Evolutionary conservation across 2,113 vertebrate species (phyloP), one percentile per base, ranked within the genome.

Genomic region (Spea multiplicata): DNA sequence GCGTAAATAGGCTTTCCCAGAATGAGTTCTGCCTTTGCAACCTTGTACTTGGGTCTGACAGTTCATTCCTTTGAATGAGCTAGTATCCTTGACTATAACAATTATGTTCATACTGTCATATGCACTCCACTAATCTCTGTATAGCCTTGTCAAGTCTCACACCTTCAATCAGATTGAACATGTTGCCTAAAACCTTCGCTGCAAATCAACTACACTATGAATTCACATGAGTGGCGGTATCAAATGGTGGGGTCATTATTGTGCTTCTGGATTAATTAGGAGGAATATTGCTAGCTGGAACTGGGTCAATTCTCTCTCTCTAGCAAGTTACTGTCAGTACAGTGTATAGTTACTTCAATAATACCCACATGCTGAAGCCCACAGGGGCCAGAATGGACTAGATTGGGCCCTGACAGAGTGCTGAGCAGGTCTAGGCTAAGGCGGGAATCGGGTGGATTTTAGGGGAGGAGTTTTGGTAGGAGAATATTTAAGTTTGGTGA

Each of bases 81-180:
- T 52, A 73, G 49, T 80, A 65, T 71, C 78, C 71, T 80, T 80
- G 78, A 80, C 78, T 73, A 30, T 57, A 74, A 68, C 78, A 80
- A 80, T 61, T 80, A 80, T 73, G 71, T 73, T 74, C 52, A 69
- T 55, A 50, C 61, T 13, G 72, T 78, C 76, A 53, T 66, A 78
- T 73, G n/a, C 64, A 57, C 71, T 61, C 44, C 44, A 66, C 70
- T 57, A 80, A 73, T 80, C 77, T 50, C 77, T 55, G 48, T 73
- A 67, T 80, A 80, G 69, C 62, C 77, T 66, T 73, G 70, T 80
- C 77, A 80, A 73, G 61, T 64, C 62, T 55, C 16, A 67, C 57
- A 67, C 70, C 70, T 80, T 73, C 69, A 72, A 80, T 80, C 77
- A 80, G 57, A 59, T 64, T 67, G 70, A 80, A 59, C 53, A 57